Conservation (phyloP, 2,113 vertebrate species). For the Orientallactaga bullata region DNA sequence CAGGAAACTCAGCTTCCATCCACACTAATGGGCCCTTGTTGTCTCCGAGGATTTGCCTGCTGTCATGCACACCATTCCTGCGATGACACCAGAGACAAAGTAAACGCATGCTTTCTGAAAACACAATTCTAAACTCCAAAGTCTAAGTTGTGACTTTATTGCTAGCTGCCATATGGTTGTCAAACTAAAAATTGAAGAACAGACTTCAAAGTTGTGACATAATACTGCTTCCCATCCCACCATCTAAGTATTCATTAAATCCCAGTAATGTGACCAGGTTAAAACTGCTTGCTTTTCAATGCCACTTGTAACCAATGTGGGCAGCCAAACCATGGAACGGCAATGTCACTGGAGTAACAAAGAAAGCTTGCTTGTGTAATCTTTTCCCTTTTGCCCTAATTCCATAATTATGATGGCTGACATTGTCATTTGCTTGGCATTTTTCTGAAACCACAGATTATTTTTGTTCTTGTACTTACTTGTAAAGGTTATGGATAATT, state of each 20-base stretch:
- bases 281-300: background rate
- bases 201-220: constrained; percentile 23
- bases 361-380: background rate
- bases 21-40: background rate
- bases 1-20: background rate
- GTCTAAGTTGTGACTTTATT: background rate
- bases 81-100: background rate
- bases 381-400: constrained; percentile 70
- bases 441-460: constrained; percentile 75
- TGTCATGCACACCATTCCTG: background rate
- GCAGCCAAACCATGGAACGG: background rate
- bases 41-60: background rate
- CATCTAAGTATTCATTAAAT: constrained; percentile 51
- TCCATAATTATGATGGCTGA: constrained; percentile 80
- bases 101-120: background rate
- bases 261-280: background rate
- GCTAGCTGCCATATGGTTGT: background rate
- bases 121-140: background rate
- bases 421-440: constrained; percentile 78
- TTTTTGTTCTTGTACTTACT: constrained; percentile 77
- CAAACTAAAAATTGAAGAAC: constrained; percentile 31
- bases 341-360: constrained; percentile 16
- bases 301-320: constrained; percentile 9
- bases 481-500: constrained; percentile 82
- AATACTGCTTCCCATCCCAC: background rate